Evolutionary conservation across 2,888 invertebrate genomes (phyloP).

Genomic region (Chironomus riparius): DNA sequence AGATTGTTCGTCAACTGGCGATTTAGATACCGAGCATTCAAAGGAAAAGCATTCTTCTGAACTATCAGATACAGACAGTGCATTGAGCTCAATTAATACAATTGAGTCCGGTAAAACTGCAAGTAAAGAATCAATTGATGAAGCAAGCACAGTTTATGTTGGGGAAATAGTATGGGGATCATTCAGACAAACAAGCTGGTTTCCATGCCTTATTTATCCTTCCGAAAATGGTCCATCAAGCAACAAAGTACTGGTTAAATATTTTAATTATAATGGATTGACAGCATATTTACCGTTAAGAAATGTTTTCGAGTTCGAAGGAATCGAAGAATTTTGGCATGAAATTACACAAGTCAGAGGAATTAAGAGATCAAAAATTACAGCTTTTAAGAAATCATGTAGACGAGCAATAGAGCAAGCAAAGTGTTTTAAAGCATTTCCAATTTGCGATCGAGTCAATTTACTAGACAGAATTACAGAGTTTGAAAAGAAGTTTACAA

Average conservation of each 20-base stretch:
- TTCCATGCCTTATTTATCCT: slow-evolving; percentile 13
- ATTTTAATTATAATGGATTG: slow-evolving; percentile 1
- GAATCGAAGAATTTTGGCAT: not conserved
- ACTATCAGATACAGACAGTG: slow-evolving; percentile 13
- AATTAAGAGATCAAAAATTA: not conserved
- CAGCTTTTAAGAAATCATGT: not conserved
- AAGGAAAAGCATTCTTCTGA: not conserved
- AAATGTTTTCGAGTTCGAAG: slow-evolving; percentile 7
- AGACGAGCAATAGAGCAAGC: slow-evolving; percentile 7
- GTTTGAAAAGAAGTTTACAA: not conserved
- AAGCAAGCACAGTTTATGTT: not conserved
- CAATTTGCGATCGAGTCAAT: not conserved
- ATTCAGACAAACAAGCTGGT: not conserved
- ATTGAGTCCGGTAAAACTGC: not conserved
- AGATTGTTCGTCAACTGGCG: not conserved
- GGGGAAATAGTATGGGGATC: slow-evolving; percentile 10
- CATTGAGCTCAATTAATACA: not conserved
- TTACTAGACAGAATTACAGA: not conserved
- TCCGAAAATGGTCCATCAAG: not conserved
- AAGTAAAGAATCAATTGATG: not conserved
- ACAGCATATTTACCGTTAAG: not conserved
- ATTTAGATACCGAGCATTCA: not conserved
- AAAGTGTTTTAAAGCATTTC: not conserved
- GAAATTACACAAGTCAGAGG: not conserved
- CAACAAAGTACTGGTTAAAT: slow-evolving; percentile 4